Evolutionary conservation across 2,888 invertebrate species (phyloP), one percentile per base, ranked within the genome.

Genomic region (Bursaphelenchus okinawaensis): DNA sequence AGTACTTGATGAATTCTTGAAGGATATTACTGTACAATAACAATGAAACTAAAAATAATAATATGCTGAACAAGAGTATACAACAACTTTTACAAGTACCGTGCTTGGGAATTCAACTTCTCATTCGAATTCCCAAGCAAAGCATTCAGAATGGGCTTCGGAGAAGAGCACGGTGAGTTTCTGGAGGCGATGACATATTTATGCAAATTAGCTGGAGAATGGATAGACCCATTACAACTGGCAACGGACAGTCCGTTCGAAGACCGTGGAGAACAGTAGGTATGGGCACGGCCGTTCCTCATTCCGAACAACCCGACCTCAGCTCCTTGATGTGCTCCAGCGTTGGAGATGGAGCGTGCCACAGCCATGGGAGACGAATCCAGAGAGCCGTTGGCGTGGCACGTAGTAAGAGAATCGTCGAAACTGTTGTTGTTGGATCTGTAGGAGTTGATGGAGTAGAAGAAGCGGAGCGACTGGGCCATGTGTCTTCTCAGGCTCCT

Each of bases 381-480:
- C 3, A 55, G 63, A 4, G 27, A 20, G 16, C 55, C 62, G 9
- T 62, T 63, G 1, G 12, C 12, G 20, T 71, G 71, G 23, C 40
- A 28, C 12, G 68, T 59, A 16, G 64, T 67, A 19, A 61, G 20
- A n/a, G 62, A 50, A 19, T 77, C 75, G 57, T 78, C 79, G 29
- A 76, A 70, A 1, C 75, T 77, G 60, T 65, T 66, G 4, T 73
- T 77, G 50, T 70, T 63, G 4, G 76, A 76, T 31, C 78, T 72
- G 58, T 79, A 77, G 4, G 73, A 73, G 62, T 75, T 75, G 51
- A 80, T 77, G 0, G 80, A 80, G 54, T 80, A 77, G 55, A 80
- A 75, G 63, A 80, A 77, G 29, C 77, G 75, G 63, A 79, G 73
- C 1, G 73, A 72, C 51, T 80, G 77, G 19, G 76, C 68, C 58